Evolutionary conservation across 2,113 vertebrate species (phyloP).

Genomic region (Odontophorus gujanensis): DNA sequence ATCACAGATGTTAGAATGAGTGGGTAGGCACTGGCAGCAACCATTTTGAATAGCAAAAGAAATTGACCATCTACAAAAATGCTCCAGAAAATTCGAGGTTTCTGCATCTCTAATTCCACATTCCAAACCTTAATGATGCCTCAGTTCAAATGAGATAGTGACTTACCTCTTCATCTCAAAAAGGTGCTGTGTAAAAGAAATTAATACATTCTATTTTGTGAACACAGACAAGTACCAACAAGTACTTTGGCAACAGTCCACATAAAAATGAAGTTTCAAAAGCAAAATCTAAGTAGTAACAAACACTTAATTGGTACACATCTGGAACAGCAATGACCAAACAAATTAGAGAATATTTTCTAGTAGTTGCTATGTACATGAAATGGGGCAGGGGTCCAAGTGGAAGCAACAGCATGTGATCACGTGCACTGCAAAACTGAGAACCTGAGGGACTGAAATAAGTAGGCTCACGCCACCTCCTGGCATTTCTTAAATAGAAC

Average conservation of each 20-base stretch:
- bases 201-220: not conserved
- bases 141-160: not conserved
- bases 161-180: not conserved
- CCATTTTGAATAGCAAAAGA: fast-evolving
- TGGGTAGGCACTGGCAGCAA: not conserved
- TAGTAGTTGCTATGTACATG: not conserved
- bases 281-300: constrained; percentile 5
- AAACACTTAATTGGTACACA: not conserved
- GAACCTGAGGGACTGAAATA: not conserved
- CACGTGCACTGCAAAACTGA: not conserved
- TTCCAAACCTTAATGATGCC: not conserved
- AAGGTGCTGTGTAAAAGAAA: not conserved
- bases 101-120: not conserved
- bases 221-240: not conserved
- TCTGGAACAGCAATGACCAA: not conserved
- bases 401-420: not conserved
- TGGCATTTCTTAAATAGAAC: constrained; percentile 1
- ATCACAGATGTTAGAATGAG: not conserved
- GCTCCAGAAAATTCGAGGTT: not conserved
- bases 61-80: not conserved
- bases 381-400: not conserved
- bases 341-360: not conserved
- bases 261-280: constrained; percentile 16
- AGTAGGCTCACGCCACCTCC: constrained; percentile 50
- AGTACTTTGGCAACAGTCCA: not conserved